Conservation (phyloP, 2,888 invertebrate genomes). For the Orthosia incerta region DNA sequence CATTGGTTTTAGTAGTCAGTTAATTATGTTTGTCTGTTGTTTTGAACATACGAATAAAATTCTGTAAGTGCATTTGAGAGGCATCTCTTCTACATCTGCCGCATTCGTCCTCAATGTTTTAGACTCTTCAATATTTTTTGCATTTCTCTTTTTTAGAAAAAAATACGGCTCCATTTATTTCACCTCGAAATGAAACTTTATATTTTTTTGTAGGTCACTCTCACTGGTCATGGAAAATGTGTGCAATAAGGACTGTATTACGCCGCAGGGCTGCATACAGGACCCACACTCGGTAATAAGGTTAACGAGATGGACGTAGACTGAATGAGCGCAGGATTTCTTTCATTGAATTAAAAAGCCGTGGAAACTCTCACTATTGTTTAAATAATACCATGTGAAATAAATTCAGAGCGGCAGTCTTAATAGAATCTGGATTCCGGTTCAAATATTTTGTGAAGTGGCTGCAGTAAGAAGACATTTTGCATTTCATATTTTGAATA, state of each 20-base stretch:
- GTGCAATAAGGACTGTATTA: conserved; percentile 62
- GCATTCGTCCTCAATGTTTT: conserved; percentile 20
- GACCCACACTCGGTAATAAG: conserved; percentile 82
- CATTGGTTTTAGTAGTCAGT: neutral
- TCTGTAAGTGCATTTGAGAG: neutral
- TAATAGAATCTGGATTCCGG: conserved; percentile 12
- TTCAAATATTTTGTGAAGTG: conserved; percentile 12
- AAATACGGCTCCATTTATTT: conserved; percentile 41
- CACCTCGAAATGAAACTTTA: conserved; percentile 38
- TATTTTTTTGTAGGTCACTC: conserved; percentile 69
- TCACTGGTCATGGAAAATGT: conserved; percentile 63
- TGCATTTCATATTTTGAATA: neutral
- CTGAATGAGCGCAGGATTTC: conserved; percentile 80
- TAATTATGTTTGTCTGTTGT: neutral
- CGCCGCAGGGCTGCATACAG: conserved; percentile 66
- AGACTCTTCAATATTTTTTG: conserved; percentile 4
- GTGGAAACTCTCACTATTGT: conserved; percentile 55
- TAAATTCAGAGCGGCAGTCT: conserved; percentile 22
- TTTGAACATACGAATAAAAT: conserved; percentile 27
- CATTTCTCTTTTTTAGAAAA: neutral
- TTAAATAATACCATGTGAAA: conserved; percentile 36
- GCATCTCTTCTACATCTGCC: neutral
- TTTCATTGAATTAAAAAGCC: conserved; percentile 79
- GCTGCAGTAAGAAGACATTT: neutral
- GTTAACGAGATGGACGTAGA: conserved; percentile 84